Evolutionary conservation across 2,888 invertebrate genomes (phyloP).

Genomic region (Thereva unica): DNA sequence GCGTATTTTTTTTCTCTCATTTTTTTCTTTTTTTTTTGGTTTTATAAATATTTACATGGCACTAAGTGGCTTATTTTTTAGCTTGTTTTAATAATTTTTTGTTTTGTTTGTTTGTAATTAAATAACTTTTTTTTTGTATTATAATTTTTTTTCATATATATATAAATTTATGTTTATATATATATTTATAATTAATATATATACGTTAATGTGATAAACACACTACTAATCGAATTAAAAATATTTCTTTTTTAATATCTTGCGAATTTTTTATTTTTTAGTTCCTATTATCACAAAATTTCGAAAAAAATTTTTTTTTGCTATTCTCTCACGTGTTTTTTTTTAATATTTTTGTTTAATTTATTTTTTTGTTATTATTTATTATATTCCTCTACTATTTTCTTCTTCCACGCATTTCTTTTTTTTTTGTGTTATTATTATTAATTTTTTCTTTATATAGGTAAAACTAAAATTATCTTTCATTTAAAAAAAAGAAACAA

Average conservation of each 20-base stretch:
- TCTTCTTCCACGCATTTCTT: too few species aligned
- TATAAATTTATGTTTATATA: constrained; percentile 25
- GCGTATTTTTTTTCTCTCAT: constrained; percentile 3
- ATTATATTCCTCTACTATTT: too few species aligned
- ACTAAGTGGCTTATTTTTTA: constrained; percentile 33
- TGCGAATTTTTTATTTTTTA: not conserved
- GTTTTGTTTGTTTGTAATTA: too few species aligned
- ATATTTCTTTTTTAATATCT: constrained; percentile 22
- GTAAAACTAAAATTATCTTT: too few species aligned
- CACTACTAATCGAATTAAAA: constrained; percentile 29
- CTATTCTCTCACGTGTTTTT: constrained; percentile 29
- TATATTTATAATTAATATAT: constrained; percentile 27
- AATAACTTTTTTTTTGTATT: not conserved
- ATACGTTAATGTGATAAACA: constrained; percentile 11
- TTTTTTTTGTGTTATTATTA: too few species aligned
- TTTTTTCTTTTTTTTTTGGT: constrained; percentile 29
- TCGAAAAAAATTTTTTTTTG: constrained; percentile 24
- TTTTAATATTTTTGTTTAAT: constrained; percentile 17
- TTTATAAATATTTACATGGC: constrained; percentile 34
- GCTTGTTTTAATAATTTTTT: too few species aligned
- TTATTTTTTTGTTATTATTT: constrained; percentile 8
- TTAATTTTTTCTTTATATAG: too few species aligned
- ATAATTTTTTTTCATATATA: constrained; percentile 19
- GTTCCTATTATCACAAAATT: constrained; percentile 36
- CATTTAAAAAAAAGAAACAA: too few species aligned